Evolutionary conservation across 1,140 invertebrate genomes (phyloP), one percentile per base, ranked within the genome.

Genomic region (Monochamus saltuarius): DNA sequence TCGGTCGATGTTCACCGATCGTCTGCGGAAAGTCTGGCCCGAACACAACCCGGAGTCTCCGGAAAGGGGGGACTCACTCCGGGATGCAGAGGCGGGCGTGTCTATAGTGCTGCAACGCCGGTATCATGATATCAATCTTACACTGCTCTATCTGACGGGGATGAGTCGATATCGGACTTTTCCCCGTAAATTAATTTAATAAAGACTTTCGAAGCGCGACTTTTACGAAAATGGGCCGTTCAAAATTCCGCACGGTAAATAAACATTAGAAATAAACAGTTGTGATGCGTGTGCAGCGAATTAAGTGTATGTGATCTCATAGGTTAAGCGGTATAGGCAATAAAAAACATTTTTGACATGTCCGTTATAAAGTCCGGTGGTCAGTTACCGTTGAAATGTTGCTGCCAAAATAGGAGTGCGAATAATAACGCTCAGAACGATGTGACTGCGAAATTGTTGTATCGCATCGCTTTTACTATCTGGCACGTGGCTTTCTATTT

Each of bases 401-500:
- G 52, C 43, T 65, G 53, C 51, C 60, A 56, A 38, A 49, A 57
- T 16, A 55, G 60, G 36, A 42, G 35, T 37, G 56, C 43, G 51
- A 58, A 54, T 46, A 47, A 39, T 43, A 49, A 66, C 35, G 37
- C 52, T 39, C 56, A 51, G 36, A 59, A 67, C 14, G 61, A 71
- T 54, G 52, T 71, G n/a, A 81, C 77, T n/a, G 74, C 78, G 49
- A 79, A 74, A 58, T 73, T 82, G 58, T 70, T 85, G 51, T 83
- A 85, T 61, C 75, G 81, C 51, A 80, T 85, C 29, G 83, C 84
- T 7, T 84, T 85, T 68, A 83, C 83, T 4, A 77, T 85, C 37
- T 85, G 83, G 82, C 83, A 84, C 67, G 82, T 81, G 49, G 83
- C 83, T 11, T 79, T 85, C 57, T 80, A 84, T 67, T 79, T 85